Conservation (phyloP, 1,140 invertebrate genomes). For the Drosophila pachea region DNA sequence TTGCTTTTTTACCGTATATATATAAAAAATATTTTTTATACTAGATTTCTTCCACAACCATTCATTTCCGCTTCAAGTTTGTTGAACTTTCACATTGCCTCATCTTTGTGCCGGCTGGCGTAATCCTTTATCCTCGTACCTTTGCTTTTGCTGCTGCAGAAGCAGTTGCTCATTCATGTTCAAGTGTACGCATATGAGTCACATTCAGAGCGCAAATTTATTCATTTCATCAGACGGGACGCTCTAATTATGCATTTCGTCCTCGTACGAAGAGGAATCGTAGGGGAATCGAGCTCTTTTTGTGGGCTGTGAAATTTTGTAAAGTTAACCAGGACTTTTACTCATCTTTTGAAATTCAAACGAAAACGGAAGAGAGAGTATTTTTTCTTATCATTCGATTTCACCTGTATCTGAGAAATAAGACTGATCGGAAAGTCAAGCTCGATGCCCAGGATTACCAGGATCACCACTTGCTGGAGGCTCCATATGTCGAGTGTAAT, state of each 20-base stretch:
- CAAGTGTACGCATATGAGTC: constrained; percentile 41
- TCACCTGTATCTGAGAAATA: no score
- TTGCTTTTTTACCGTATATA: no score
- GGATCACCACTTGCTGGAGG: no score
- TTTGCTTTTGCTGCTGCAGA: constrained; percentile 27
- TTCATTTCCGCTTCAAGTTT: constrained; percentile 5
- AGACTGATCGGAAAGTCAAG: no score
- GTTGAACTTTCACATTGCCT: constrained; percentile 16
- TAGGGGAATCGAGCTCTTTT: constrained; percentile 2
- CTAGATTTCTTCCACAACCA: no score
- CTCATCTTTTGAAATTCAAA: constrained; percentile 2
- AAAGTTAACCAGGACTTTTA: no score
- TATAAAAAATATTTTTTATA: no score
- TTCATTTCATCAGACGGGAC: constrained; percentile 62
- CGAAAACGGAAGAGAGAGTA: no score
- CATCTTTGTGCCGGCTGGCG: constrained; percentile 3
- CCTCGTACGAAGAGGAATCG: not conserved
- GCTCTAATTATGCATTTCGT: constrained; percentile 63
- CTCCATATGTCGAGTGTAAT: no score
- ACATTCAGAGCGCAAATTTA: constrained; percentile 56
- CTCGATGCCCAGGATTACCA: no score
- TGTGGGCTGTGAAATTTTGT: constrained; percentile 27
- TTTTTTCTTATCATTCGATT: no score
- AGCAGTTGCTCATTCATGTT: constrained; percentile 35
- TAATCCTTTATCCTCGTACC: not conserved